phyloP scores from a whole-genome alignment of 2,888 invertebrate species.

The Pseudococcus viburni region DNA sequence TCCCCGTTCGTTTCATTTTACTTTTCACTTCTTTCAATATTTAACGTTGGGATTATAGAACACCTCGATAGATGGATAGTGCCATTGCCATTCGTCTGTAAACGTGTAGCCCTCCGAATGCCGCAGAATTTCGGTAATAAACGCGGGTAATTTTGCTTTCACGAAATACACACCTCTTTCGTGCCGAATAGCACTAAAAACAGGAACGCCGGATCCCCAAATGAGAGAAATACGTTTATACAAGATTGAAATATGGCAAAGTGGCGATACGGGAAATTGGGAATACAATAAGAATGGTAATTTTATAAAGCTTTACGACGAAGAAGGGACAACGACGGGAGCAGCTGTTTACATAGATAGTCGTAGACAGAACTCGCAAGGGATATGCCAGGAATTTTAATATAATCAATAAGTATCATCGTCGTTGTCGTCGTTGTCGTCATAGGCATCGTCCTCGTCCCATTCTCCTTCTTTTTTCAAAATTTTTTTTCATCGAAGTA shows the following conservation, averaged over 20 bases:
- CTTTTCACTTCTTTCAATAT: background rate
- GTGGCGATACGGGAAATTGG: constrained; percentile 13
- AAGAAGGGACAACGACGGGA: background rate
- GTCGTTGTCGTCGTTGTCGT: background rate
- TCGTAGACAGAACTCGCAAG: constrained; percentile 7
- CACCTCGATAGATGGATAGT: background rate
- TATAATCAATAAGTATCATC: constrained; percentile 30
- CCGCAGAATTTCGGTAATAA: background rate
- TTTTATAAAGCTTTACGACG: background rate
- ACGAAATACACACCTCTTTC: no score
- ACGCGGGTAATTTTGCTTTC: background rate
- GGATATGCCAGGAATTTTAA: constrained; percentile 26
- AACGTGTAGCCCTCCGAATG: no score
- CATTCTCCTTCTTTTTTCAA: background rate
- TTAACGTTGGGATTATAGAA: background rate
- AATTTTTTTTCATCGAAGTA: background rate
- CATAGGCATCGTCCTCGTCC: background rate
- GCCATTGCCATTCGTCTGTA: no score
- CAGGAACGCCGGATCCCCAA: background rate
- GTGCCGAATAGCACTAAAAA: no score
- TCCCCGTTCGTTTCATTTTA: background rate
- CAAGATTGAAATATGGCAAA: constrained; percentile 8
- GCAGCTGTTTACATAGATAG: constrained; percentile 26
- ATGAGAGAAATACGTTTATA: background rate
- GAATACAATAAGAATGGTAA: constrained; percentile 18